Base-by-base conservation (phyloP, 2,888 invertebrate genomes). In the Hemithea aestivaria region DNA sequence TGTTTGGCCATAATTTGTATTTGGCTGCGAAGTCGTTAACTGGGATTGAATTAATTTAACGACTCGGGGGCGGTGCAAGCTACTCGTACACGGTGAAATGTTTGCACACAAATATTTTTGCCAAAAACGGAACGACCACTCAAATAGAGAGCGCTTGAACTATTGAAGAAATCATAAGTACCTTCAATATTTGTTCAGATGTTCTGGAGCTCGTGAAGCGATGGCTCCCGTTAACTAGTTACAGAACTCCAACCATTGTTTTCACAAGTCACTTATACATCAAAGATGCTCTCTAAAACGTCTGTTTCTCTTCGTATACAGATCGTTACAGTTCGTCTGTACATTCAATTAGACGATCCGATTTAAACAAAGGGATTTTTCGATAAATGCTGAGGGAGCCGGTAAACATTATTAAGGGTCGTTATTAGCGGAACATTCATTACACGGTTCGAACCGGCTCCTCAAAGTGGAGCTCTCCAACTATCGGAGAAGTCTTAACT, bases 401-500 rank as follows among this genome's bases (percentile, higher is more conserved):
- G 20, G 10, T 32, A 21, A 24, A 11, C 31, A 16, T 30, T 40
- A 40, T 34, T 41, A 40, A 27, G 28, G 39, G 23, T 12, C 32
- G 37, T 44, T 32, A 38, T 44, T 47, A 23, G 32, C 35, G 27
- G 28, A 44, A 39, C 44, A 48, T 56, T 58, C 35, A 59, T 62
- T 58, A 56, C 48, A 45, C 48, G 53, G 55, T 60, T 62, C 45
- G 56, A 54, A 40, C 36, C 22, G 40, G 45, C 35, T 29, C 27
- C 53, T 52, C 50, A 50, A 51, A 51, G 51, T 43, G 36, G 30
- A 45, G 40, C 56, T 53, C 57, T 58, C 53, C 43, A 62, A 63
- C 56, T 62, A 62, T 65, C 42, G 54, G 52, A 47, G 56, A 59
- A 59, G 58, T 58, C 54, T 61, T 60, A 58, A 58, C 54, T 60